Percentiles rank a stretch among this genome's conserved stretches.
Conservation (phyloP, 2,888 invertebrate species). For the Ctenicera cuprea region DNA sequence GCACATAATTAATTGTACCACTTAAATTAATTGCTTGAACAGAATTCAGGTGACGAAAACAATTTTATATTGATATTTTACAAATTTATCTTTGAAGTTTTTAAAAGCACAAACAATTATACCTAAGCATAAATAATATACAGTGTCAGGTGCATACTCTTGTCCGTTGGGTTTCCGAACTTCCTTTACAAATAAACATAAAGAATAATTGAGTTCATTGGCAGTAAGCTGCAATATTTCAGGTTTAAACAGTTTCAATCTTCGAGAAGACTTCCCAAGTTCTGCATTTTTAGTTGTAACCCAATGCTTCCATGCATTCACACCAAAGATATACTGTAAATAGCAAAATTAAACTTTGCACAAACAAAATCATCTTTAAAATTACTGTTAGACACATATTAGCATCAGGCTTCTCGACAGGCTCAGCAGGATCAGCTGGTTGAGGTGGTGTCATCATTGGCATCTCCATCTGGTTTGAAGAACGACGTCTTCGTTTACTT, state of each 20-base stretch:
- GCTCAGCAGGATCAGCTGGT: conserved; percentile 79
- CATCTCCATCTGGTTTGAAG: conserved; percentile 71
- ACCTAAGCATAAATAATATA: conserved; percentile 96
- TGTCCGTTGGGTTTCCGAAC: conserved; percentile 94
- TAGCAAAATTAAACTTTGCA: conserved; percentile 25
- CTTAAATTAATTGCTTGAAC: too few species aligned
- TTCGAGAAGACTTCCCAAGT: conserved; percentile 85
- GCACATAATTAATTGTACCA: not conserved
- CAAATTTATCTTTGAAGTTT: too few species aligned
- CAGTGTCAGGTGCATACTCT: conserved; percentile 95
- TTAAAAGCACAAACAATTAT: conserved; percentile 41
- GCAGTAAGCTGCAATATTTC: conserved; percentile 92
- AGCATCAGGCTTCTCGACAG: conserved; percentile 87
- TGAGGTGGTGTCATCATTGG: conserved; percentile 72
- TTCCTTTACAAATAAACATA: conserved; percentile 94
- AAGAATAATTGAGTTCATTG: conserved; percentile 92
- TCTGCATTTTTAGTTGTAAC: conserved; percentile 92
- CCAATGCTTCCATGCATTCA: conserved; percentile 97
- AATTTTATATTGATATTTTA: too few species aligned
- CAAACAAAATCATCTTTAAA: conserved; percentile 16
- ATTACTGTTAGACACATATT: conserved; percentile 87
- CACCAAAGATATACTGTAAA: conserved; percentile 90
- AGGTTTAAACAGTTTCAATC: conserved; percentile 89
- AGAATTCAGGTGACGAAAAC: not conserved
- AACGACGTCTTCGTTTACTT: conserved; percentile 68